Conservation (phyloP, 1,140 invertebrate genomes). For the Acromyrmex echinatior region DNA sequence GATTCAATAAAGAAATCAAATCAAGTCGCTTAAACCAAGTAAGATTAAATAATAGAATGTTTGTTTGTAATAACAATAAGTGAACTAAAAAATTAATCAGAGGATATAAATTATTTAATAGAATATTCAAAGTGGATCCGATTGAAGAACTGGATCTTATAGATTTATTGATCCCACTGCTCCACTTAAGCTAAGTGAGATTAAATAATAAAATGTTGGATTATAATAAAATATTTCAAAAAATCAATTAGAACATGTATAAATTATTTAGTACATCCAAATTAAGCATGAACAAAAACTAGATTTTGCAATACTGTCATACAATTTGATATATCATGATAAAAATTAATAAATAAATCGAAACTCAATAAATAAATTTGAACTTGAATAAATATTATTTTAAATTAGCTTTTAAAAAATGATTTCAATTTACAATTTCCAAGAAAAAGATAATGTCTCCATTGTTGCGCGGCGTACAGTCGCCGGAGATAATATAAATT, state of each 20-base stretch:
- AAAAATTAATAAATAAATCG: no score
- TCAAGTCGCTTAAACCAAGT: background rate
- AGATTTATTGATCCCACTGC: background rate
- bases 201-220: background rate
- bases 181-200: background rate
- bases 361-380: background rate
- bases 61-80: background rate
- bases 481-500: background rate
- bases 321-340: no score
- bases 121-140: background rate
- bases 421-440: no score
- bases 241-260: background rate
- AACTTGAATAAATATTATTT: background rate
- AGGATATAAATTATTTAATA: conserved; percentile 10
- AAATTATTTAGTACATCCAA: background rate
- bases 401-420: no score
- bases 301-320: no score
- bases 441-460: background rate
- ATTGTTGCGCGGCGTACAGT: background rate
- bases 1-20: conserved; percentile 13
- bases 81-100: background rate
- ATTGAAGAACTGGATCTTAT: background rate
- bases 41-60: background rate
- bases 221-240: background rate
- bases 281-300: background rate